Evolutionary conservation across 2,113 vertebrate genomes (phyloP).

Genomic region (Noctilio leporinus): DNA sequence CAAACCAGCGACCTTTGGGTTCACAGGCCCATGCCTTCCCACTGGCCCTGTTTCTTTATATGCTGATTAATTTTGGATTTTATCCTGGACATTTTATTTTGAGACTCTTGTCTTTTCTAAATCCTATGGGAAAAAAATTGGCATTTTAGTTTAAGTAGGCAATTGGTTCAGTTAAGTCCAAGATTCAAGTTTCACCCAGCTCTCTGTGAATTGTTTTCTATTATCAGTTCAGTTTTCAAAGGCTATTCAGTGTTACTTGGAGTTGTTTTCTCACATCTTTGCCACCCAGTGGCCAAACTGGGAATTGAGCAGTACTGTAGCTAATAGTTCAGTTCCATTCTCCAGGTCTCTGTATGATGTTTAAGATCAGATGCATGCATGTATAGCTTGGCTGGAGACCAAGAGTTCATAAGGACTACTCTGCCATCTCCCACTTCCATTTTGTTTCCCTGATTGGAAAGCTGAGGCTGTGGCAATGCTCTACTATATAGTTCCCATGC

Average conservation of each 20-base stretch:
- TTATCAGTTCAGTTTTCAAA: neutral
- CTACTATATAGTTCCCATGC: neutral
- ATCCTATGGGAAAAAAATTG: neutral
- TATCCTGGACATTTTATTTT: neutral
- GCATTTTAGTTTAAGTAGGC: neutral
- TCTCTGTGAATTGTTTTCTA: neutral
- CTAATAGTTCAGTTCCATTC: neutral
- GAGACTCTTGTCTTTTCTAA: neutral
- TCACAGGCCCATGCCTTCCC: too few relatives aligned
- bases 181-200: neutral
- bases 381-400: neutral
- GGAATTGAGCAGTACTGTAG: neutral
- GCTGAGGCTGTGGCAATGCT: neutral
- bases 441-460: neutral
- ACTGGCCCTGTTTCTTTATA: neutral
- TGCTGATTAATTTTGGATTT: slow-evolving; percentile 15
- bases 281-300: slow-evolving; percentile 17
- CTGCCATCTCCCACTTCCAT: neutral
- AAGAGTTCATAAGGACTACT: neutral
- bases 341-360: neutral
- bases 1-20: too few relatives aligned
- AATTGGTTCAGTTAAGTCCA: neutral
- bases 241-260: neutral
- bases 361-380: neutral
- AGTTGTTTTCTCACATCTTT: neutral